Evolutionary conservation across 2,113 vertebrate species (phyloP).

Genomic region (Actenoides lindsayi): DNA sequence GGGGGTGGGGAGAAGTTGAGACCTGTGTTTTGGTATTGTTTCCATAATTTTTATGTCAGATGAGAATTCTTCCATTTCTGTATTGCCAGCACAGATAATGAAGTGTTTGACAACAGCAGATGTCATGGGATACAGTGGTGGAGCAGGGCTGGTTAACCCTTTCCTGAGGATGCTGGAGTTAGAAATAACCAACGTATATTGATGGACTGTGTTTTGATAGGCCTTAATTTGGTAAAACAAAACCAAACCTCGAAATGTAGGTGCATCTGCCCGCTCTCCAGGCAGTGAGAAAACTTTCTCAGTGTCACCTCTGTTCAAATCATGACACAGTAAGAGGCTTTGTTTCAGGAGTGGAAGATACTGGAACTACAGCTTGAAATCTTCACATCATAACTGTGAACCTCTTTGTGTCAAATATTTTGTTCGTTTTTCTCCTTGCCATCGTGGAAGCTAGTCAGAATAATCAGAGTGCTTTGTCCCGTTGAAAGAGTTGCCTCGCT

Average conservation of each 20-base stretch:
- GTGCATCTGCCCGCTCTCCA: neutral
- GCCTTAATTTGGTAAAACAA: neutral
- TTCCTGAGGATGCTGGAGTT: neutral
- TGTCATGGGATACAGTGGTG: neutral
- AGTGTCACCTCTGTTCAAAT: neutral
- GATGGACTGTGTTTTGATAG: neutral
- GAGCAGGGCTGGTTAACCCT: neutral
- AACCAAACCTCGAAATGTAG: neutral
- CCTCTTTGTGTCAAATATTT: neutral
- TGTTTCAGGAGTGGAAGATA: neutral
- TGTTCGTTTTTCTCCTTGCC: neutral
- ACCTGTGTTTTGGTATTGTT: neutral
- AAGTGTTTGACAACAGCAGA: neutral
- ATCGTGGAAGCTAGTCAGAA: neutral
- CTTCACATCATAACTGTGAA: neutral
- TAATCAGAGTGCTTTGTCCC: neutral
- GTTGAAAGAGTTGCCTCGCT: neutral
- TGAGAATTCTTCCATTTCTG: neutral
- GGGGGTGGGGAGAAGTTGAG: too few species aligned
- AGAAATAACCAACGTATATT: neutral
- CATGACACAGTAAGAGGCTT: neutral
- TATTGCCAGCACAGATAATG: neutral
- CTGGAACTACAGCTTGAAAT: neutral
- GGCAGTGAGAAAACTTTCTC: neutral
- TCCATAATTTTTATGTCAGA: neutral